These are phyloP conservation scores for Mesocricetus auratus DNA, from an alignment of 2,113 vertebrate species.

Conservation along the genomic window DNA sequence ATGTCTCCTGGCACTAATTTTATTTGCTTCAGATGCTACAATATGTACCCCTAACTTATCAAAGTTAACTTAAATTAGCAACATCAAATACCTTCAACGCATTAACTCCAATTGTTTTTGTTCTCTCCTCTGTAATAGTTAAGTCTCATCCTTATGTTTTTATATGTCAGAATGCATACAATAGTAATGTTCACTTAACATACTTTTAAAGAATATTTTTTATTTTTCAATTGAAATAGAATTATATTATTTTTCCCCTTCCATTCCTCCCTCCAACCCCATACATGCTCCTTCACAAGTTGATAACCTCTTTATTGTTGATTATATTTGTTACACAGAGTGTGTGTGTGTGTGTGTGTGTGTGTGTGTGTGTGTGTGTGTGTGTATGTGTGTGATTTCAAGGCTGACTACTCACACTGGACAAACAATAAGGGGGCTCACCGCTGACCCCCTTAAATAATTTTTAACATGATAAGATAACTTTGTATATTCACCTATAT, in stretches of 20 bases:
- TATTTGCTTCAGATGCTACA: background rate
- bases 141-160: background rate
- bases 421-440: background rate
- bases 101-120: conserved; percentile 21
- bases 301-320: background rate
- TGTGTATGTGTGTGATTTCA: background rate
- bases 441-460: background rate
- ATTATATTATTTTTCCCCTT: background rate
- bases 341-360: background rate
- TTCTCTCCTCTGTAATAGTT: background rate
- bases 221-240: background rate
- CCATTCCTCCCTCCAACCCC: background rate
- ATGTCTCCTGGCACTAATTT: background rate
- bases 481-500: background rate
- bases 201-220: background rate
- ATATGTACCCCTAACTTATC: background rate
- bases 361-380: background rate
- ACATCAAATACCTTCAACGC: background rate
- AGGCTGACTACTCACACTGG: background rate
- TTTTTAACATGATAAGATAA: background rate
- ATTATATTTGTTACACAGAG: background rate
- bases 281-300: background rate
- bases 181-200: conserved; percentile 18
- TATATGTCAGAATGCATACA: background rate
- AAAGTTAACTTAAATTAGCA: conserved; percentile 10